phyloP scores from a whole-genome alignment of 1,140 invertebrate species.

The Drosophila leontia region DNA sequence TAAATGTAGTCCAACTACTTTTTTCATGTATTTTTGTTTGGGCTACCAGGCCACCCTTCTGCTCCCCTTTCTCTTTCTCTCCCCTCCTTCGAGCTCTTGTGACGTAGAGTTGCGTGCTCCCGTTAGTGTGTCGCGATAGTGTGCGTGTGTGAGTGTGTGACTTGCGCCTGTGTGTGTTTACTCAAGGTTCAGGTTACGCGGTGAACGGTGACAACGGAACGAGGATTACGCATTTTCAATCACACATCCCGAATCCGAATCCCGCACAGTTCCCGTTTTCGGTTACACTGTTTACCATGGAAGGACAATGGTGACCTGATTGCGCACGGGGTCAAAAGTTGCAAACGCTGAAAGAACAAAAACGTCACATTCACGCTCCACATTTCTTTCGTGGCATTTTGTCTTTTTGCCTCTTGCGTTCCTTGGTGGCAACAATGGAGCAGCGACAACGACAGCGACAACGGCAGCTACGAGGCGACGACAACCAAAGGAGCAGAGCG shows the following conservation, averaged over 20 bases:
- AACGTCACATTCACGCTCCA: slow-evolving; percentile 55
- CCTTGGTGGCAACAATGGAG: slow-evolving; percentile 42
- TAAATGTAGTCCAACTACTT: slow-evolving; percentile 42
- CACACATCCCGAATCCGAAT: slow-evolving; percentile 33
- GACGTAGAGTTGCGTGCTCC: slow-evolving; percentile 69
- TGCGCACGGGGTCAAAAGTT: slow-evolving; percentile 75
- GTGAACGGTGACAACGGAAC: slow-evolving; percentile 50
- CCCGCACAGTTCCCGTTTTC: slow-evolving; percentile 26
- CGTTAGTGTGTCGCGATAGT: slow-evolving; percentile 4
- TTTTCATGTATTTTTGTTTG: slow-evolving; percentile 35
- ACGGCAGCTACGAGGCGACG: slow-evolving; percentile 36
- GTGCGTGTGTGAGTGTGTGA: slow-evolving; percentile 30
- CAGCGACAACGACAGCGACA: slow-evolving; percentile 45
- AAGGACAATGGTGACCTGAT: slow-evolving; percentile 65
- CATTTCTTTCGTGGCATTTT: slow-evolving; percentile 77
- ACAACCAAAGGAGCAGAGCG: slow-evolving; percentile 48
- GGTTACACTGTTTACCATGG: slow-evolving; percentile 37
- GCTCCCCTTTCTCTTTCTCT: not conserved
- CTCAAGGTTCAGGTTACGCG: slow-evolving; percentile 79
- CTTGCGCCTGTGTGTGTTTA: slow-evolving; percentile 62
- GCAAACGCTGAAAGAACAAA: slow-evolving; percentile 57
- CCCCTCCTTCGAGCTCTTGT: slow-evolving; percentile 33
- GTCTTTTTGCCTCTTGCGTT: slow-evolving; percentile 26
- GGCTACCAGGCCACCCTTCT: slow-evolving; percentile 16
- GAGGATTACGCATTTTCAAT: slow-evolving; percentile 79